Conservation (phyloP, 1,140 invertebrate genomes). For the Wiebesia pumilae region DNA sequence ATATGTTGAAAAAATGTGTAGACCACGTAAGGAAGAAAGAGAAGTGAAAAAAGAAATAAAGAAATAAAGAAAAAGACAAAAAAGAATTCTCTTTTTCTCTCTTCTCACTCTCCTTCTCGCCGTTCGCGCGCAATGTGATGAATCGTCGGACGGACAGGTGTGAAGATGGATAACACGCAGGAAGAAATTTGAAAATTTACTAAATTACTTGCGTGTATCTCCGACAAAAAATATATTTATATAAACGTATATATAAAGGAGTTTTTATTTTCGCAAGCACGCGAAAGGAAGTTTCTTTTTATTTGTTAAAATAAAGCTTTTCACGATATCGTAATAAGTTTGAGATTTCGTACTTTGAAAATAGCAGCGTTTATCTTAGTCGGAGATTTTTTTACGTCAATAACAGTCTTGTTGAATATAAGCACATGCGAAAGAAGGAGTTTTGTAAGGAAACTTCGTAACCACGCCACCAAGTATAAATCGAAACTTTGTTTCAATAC, state of each 20-base stretch:
- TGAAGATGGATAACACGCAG: conserved; percentile 37
- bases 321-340: conserved; percentile 22
- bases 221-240: background rate
- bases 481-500: conserved; percentile 29
- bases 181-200: conserved; percentile 44
- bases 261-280: background rate
- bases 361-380: conserved; percentile 32
- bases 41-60: background rate
- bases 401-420: conserved; percentile 34
- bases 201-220: conserved; percentile 42
- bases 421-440: background rate
- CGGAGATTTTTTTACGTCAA: conserved; percentile 14
- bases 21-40: background rate
- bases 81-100: background rate
- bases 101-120: background rate
- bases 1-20: background rate
- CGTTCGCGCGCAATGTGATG: conserved; percentile 9
- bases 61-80: background rate
- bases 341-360: conserved; percentile 24
- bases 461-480: background rate
- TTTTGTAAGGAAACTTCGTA: conserved; percentile 23
- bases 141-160: conserved; percentile 47
- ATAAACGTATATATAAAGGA: background rate
- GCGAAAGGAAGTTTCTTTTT: conserved; percentile 13
- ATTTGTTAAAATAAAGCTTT: background rate